Evolutionary conservation across 2,113 vertebrate species (phyloP), one percentile per base, ranked within the genome.

Genomic region (Ictidomys tridecemlineatus): DNA sequence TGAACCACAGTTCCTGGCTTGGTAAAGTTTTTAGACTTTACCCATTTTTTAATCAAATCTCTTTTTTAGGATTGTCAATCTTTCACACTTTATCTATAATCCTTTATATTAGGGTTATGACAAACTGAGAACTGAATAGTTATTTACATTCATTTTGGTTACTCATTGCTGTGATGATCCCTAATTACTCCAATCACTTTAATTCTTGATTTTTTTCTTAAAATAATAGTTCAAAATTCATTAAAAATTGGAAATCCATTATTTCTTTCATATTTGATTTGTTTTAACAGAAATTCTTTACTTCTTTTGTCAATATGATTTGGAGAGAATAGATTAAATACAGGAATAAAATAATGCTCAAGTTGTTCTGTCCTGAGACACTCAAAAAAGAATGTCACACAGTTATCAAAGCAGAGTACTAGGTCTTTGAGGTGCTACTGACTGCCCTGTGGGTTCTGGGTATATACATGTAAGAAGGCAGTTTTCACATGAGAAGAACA

Each of bases 401-500:
- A 98, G 2, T 56, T 76, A 48, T 98, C 95, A 96, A 99, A 99
- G 91, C 99, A 99, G 0, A n/a, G 0, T 0, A 83, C 97, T 73
- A 99, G 92, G 7, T 98, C 20, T 65, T 45, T 63, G 0, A 0
- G 2, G 0, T 28, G 88, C 99, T 99, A 99, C 0, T 99, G 73
- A 1, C 4, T 85, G 95, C 99, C 99, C 3, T 82, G 6, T 3
- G 98, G 97, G 95, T 98, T 58, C 1, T 0, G 6, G 61, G 95
- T 89, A 56, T 99, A 99, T 0, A 98, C 80, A 0, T 99, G 99
- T 0, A 99, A 72, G 74, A 99, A 98, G 3, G 98, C 98, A 11
- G 99, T 99, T 98, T 99, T 99, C 77, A 98, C 96, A 0, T 99
- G 98, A 30, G 99, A 99, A 0, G 99, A 99, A 96, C 96, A 99